Evolutionary conservation across 2,888 invertebrate species (phyloP).

Genomic region (Pachydiplax longipennis): DNA sequence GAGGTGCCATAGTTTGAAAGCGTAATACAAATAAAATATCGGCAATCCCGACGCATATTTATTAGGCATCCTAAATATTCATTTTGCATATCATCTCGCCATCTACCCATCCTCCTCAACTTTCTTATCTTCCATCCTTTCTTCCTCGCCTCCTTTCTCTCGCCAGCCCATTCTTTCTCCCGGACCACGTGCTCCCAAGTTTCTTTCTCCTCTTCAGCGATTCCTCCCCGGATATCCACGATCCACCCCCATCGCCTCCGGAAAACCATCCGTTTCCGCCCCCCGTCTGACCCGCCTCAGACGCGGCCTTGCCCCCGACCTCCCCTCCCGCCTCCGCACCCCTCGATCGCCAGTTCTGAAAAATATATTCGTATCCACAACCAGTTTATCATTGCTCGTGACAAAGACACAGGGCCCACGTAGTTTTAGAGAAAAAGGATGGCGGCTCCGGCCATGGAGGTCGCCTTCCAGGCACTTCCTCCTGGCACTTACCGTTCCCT

Average conservation of each 20-base stretch:
- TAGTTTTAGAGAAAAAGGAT: not conserved
- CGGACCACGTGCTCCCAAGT: slow-evolving; percentile 11
- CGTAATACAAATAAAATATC: too few species aligned
- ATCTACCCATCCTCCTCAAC: too few species aligned
- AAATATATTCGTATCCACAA: slow-evolving; percentile 28
- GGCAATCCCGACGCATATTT: too few species aligned
- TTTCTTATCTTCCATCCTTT: not conserved
- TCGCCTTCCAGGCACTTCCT: not conserved
- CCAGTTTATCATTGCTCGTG: slow-evolving; percentile 35
- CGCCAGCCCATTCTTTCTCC: not conserved
- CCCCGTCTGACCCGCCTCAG: not conserved
- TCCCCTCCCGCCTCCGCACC: slow-evolving; percentile 52
- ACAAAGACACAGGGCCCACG: slow-evolving; percentile 38
- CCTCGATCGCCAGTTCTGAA: slow-evolving; percentile 53
- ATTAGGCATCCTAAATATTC: too few species aligned
- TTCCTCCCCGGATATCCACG: not conserved
- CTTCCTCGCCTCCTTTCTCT: not conserved
- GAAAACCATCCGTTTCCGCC: slow-evolving; percentile 25
- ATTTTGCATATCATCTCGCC: too few species aligned
- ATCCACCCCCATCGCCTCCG: not conserved
- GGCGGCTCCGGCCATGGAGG: not conserved
- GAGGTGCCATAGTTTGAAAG: too few species aligned
- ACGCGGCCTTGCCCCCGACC: slow-evolving; percentile 12
- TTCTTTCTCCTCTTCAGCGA: not conserved
- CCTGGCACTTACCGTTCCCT: not conserved